These are phyloP conservation scores for Eupithecia inturbata DNA, from an alignment of 2,888 invertebrate genomes.

Conservation along the genomic window DNA sequence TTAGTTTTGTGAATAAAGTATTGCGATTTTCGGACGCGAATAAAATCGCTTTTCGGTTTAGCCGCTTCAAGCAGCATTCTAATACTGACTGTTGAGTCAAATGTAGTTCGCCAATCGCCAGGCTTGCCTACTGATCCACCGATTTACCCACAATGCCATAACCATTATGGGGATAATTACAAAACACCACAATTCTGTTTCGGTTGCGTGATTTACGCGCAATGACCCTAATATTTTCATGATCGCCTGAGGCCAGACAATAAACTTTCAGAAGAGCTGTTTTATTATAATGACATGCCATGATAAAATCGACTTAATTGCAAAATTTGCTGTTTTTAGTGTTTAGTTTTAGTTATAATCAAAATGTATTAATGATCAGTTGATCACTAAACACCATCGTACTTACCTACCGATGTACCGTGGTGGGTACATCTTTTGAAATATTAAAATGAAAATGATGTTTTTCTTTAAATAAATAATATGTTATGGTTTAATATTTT, in stretches of 20 bases:
- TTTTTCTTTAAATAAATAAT: no score
- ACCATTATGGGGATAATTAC: constrained; percentile 76
- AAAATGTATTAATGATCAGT: no score
- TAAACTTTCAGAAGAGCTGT: constrained; percentile 1
- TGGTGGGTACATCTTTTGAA: no score
- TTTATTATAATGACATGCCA: background rate
- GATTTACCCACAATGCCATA: constrained; percentile 74
- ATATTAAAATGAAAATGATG: no score
- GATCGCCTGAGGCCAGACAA: constrained; percentile 23
- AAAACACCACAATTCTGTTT: constrained; percentile 58
- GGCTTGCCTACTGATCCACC: constrained; percentile 61
- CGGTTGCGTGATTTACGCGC: constrained; percentile 55
- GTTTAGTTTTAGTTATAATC: no score
- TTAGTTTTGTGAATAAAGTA: constrained; percentile 22
- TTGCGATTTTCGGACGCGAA: constrained; percentile 36
- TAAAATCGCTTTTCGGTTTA: constrained; percentile 44
- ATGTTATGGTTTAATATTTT: background rate
- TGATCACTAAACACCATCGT: no score
- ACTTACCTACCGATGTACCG: no score
- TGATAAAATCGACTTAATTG: background rate
- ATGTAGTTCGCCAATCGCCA: constrained; percentile 63
- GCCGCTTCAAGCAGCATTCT: constrained; percentile 77
- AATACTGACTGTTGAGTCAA: constrained; percentile 69
- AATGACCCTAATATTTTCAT: constrained; percentile 48
- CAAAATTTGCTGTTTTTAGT: background rate